These are phyloP conservation scores for Rhinolophus sinicus DNA, from an alignment of 2,113 vertebrate species.

Conservation along the genomic window DNA sequence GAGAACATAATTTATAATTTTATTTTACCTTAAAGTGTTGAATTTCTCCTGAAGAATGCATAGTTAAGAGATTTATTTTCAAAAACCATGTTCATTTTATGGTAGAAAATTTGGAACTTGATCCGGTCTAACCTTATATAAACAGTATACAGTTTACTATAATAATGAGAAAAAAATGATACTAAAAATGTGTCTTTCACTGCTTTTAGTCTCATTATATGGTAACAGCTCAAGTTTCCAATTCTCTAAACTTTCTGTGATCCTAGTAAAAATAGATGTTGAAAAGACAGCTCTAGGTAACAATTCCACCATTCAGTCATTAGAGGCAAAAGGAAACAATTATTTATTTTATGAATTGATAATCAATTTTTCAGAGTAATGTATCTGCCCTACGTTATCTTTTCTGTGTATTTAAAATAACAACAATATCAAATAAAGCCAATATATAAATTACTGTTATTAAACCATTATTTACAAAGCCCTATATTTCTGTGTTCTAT, in stretches of 20 bases:
- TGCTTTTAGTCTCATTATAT: neutral
- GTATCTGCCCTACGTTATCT: neutral
- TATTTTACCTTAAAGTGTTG: conserved; percentile 64
- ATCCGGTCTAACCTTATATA: conserved; percentile 69
- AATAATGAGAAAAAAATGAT: conserved; percentile 71
- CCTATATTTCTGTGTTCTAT: conserved; percentile 59
- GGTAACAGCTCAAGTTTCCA: conserved; percentile 57
- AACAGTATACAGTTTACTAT: conserved; percentile 73
- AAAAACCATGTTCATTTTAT: conserved; percentile 73
- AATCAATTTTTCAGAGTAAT: conserved; percentile 30
- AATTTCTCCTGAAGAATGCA: conserved; percentile 52
- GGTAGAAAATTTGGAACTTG: conserved; percentile 70
- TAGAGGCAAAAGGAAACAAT: conserved; percentile 53
- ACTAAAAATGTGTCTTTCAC: conserved; percentile 9
- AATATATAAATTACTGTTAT: neutral
- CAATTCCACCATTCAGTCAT: conserved; percentile 47
- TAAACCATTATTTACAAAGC: conserved; percentile 51
- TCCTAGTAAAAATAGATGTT: conserved; percentile 64
- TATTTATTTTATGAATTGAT: conserved; percentile 38
- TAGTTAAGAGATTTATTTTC: conserved; percentile 76
- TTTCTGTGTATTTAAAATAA: conserved; percentile 40
- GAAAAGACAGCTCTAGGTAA: neutral
- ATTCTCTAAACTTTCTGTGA: conserved; percentile 43
- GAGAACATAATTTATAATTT: conserved; percentile 70
- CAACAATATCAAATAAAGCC: neutral